phyloP scores from a whole-genome alignment of 2,888 invertebrate genomes.

The Andrena praecox region DNA sequence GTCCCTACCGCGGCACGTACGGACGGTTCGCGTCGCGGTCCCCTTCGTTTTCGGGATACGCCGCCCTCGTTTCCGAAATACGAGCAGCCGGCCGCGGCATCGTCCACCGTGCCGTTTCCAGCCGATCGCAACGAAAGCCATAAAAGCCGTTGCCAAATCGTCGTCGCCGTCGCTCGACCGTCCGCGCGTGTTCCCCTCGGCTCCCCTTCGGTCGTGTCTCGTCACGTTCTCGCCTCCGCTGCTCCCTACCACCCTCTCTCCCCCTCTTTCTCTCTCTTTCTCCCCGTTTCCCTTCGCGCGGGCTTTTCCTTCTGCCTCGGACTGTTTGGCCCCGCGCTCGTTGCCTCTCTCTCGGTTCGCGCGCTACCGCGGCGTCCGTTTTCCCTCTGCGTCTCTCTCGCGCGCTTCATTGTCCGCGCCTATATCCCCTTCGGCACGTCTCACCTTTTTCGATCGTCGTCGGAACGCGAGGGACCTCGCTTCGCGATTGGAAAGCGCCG shows the following conservation, averaged over 20 bases:
- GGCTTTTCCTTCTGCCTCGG: constrained; percentile 52
- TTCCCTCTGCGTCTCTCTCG: constrained; percentile 56
- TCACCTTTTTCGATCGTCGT: constrained; percentile 80
- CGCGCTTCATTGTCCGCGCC: constrained; percentile 77
- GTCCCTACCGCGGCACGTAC: neutral
- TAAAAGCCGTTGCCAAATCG: constrained; percentile 81
- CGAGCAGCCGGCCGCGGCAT: constrained; percentile 43
- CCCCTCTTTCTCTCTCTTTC: constrained; percentile 36
- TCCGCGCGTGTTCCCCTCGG: constrained; percentile 63
- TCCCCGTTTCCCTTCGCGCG: constrained; percentile 13
- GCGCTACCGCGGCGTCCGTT: constrained; percentile 34
- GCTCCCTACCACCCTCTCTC: constrained; percentile 6
- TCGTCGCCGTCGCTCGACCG: constrained; percentile 73
- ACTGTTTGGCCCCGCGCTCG: constrained; percentile 47
- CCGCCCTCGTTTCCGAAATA: constrained; percentile 65
- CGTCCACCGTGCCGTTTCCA: constrained; percentile 49
- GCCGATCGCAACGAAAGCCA: constrained; percentile 76
- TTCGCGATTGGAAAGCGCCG: constrained; percentile 73
- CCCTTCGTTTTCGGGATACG: constrained; percentile 49
- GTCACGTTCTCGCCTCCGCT: constrained; percentile 66
- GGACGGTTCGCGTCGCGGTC: constrained; percentile 1
- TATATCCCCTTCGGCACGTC: constrained; percentile 79
- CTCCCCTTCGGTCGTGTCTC: constrained; percentile 62
- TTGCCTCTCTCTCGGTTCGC: constrained; percentile 23
- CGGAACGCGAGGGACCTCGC: constrained; percentile 66